Base-by-base conservation (phyloP, 2,888 invertebrate genomes). In the Dynastes hyllus region DNA sequence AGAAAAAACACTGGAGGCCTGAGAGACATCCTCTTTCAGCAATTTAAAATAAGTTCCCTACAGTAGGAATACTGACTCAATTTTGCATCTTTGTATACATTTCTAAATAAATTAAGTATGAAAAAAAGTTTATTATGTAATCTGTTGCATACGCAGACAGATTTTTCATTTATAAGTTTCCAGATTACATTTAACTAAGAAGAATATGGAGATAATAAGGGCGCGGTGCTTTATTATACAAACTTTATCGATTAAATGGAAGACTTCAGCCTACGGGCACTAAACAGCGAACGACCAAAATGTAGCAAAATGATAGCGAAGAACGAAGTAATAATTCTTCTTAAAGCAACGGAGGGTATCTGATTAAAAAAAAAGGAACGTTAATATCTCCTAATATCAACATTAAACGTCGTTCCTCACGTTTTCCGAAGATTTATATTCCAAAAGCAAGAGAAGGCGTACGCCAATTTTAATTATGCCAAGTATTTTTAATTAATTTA, bases 161-260 rank as follows among this genome's bases (percentile, higher is more conserved):
- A 1, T 53, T 58, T 58, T 58, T 58, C 8, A 58, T n/a, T 58
- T 27, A 6, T 58, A 58, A 58, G 22, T 58, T 58, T 58, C 8
- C 55, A 22, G 1, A 32, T 63, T 63, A 29, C 8, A 32, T 11
- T 29, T 32, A 63, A 13, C 13, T 37, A 32, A 32, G 29, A 32
- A 13, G 63, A 29, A 63, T 29, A 55, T 16, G 16, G 11, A 40
- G 66, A 50, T 27, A 67, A 45, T 67, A 50, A 69, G 69, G 69
- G 69, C 51, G 69, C 69, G 69, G 69, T 51, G 29, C 69, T 50
- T 29, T 69, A 69, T 69, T 69, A 69, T 51, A 69, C 50, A 69
- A 69, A 69, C 51, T 69, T 69, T 69, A 69, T 69, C 69, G 69
- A 69, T 69, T 69, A 51, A 69, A 69, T 51, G 51, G 69, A 69